Evolutionary conservation across 1,140 invertebrate species (phyloP).

Genomic region (Rhynchophorus ferrugineus): DNA sequence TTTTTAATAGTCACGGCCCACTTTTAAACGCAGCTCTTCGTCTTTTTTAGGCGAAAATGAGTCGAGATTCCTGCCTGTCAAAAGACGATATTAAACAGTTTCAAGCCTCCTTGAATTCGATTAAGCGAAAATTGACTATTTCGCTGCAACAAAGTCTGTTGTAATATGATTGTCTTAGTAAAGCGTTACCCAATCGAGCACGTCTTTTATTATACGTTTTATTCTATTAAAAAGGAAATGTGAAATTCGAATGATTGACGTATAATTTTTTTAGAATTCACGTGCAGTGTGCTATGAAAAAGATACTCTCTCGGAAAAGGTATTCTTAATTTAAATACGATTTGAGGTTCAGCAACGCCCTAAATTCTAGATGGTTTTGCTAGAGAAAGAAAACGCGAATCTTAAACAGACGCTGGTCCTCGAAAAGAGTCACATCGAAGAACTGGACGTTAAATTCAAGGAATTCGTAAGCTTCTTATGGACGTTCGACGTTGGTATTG

Average conservation of each 20-base stretch:
- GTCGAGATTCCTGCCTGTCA: not conserved
- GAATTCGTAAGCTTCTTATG: slow-evolving; percentile 25
- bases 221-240: too few species aligned
- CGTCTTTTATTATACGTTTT: too few species aligned
- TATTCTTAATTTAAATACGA: not conserved
- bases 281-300: not conserved
- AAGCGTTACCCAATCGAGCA: too few species aligned
- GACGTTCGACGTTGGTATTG: too few species aligned
- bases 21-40: too few species aligned
- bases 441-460: slow-evolving; percentile 28
- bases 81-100: slow-evolving; percentile 1
- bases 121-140: too few species aligned
- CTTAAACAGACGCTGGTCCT: slow-evolving; percentile 12
- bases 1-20: too few species aligned
- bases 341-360: too few species aligned
- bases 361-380: slow-evolving; percentile 10
- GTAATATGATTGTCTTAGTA: too few species aligned
- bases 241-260: too few species aligned
- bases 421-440: slow-evolving; percentile 25
- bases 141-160: too few species aligned
- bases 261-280: not conserved
- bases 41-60: slow-evolving; percentile 15
- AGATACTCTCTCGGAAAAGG: not conserved
- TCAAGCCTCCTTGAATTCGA: slow-evolving; percentile 9
- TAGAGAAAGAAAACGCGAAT: slow-evolving; percentile 10